Base-by-base conservation (phyloP, 1,140 invertebrate species). In the Drosophila grimshawi region DNA sequence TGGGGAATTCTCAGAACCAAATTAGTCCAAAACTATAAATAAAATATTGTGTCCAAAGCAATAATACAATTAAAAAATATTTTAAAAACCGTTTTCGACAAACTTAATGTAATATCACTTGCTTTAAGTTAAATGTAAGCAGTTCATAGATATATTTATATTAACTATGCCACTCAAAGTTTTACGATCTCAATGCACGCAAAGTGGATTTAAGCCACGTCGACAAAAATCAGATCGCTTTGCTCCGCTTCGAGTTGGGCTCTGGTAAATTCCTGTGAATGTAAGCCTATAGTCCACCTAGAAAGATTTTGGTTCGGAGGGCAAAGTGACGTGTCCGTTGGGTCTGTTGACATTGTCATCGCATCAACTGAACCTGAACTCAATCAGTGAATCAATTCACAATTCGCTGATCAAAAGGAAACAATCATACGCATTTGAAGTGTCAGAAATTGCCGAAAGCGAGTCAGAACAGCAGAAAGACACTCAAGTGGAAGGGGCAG, bases 361-460 rank as follows among this genome's bases (percentile, higher is more conserved):
- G 78, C 80, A 81, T 72, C 85, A 89, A 78, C 81, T 75, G 85
- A 89, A 88, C 71, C 85, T 81, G 85, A 89, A 89, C 85, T 89
- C 85, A 89, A 89, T 89, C 85, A 89, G 85, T 79, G 81, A 89
- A 89, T 89, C 85, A 90, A 86, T 89, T 89, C 81, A 89, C 85
- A 89, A 88, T 67, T 89, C 85, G 85, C 85, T 89, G 85, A 89
- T 89, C 85, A 89, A 89, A 89, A 89, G 86, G 80, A 89, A 89
- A 89, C 86, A 89, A 89, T 89, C 85, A 89, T 89, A 89, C 86
- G 86, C 86, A 89, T 89, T 89, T 89, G 81, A 89, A 89, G 85
- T 89, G 85, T 85, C 85, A 89, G 86, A 89, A 89, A 89, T 89
- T 83, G 86, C 70, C 78, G 78, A 81, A 86, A 81, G 63, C 43